These are phyloP conservation scores for Watsonalla binaria DNA, from an alignment of 2,888 invertebrate species.

Conservation along the genomic window DNA sequence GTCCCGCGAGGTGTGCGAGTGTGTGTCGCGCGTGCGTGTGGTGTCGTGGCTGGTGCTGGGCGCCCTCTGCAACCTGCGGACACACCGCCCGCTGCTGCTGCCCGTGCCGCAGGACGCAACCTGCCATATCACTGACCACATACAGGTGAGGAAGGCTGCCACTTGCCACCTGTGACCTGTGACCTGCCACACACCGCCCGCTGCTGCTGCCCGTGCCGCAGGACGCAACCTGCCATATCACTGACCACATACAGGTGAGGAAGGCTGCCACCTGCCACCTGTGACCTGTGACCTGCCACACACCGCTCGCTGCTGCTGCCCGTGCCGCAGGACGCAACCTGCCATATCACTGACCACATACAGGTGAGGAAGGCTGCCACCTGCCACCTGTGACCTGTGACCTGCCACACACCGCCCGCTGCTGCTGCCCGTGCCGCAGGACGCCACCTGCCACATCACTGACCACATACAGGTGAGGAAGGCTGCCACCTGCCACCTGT, in stretches of 20 bases:
- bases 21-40: constrained; percentile 94
- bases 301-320: constrained; percentile 87
- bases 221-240: constrained; percentile 87
- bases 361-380: constrained; percentile 74
- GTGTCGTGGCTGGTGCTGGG: constrained; percentile 97
- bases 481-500: constrained; percentile 77
- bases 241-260: constrained; percentile 90
- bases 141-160: constrained; percentile 79
- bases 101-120: constrained; percentile 98
- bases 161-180: constrained; percentile 78
- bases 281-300: constrained; percentile 81
- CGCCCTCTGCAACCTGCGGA: constrained; percentile 89
- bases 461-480: constrained; percentile 88
- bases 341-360: constrained; percentile 97
- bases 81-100: constrained; percentile 82
- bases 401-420: too few relatives aligned
- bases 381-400: constrained; percentile 85
- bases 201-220: too few relatives aligned
- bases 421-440: too few relatives aligned
- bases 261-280: too few relatives aligned
- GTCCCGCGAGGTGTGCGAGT: constrained; percentile 96
- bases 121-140: constrained; percentile 97
- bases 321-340: constrained; percentile 96
- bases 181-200: constrained; percentile 69
- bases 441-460: constrained; percentile 89